Conservation (phyloP, 2,888 invertebrate genomes). For the Neoascia interrupta region DNA sequence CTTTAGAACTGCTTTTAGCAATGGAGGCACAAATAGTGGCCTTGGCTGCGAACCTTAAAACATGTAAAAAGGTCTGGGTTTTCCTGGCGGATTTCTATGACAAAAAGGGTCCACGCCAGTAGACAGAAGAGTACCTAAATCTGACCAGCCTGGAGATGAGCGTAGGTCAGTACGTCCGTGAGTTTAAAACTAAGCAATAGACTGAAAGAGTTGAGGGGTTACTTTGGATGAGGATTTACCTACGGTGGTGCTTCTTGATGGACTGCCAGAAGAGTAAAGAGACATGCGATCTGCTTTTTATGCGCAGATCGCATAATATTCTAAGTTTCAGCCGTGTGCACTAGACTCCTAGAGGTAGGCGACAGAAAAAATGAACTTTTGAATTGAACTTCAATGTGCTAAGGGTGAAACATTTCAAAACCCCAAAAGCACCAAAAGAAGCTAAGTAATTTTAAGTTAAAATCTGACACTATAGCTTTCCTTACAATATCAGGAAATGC, state of each 20-base stretch:
- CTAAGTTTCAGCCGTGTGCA: conserved; percentile 11
- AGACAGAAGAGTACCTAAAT: neutral
- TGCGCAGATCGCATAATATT: conserved; percentile 17
- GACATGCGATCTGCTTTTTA: conserved; percentile 27
- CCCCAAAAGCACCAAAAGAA: neutral
- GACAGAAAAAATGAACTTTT: conserved; percentile 14
- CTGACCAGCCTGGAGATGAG: neutral
- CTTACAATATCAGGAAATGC: conserved; percentile 29
- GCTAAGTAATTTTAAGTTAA: neutral
- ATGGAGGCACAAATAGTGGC: conserved; percentile 10
- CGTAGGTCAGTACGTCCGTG: neutral
- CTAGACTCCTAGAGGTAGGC: conserved; percentile 26
- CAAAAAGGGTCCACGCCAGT: conserved; percentile 9
- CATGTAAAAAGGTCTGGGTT: conserved; percentile 51
- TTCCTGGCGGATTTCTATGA: conserved; percentile 26
- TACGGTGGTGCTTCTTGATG: conserved; percentile 32
- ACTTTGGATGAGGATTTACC: conserved; percentile 33
- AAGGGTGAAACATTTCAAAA: conserved; percentile 2
- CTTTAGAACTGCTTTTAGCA: neutral
- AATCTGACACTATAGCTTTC: conserved; percentile 1
- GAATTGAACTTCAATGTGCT: conserved; percentile 5
- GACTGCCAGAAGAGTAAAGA: conserved; percentile 25
- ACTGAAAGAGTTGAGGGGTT: conserved; percentile 16
- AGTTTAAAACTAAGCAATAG: conserved; percentile 19
- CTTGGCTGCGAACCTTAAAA: conserved; percentile 23